Percentiles rank a stretch among this genome's conserved stretches.
These are phyloP conservation scores for Spialia ferax DNA, from an alignment of 2,888 invertebrate species.

Conservation along the genomic window DNA sequence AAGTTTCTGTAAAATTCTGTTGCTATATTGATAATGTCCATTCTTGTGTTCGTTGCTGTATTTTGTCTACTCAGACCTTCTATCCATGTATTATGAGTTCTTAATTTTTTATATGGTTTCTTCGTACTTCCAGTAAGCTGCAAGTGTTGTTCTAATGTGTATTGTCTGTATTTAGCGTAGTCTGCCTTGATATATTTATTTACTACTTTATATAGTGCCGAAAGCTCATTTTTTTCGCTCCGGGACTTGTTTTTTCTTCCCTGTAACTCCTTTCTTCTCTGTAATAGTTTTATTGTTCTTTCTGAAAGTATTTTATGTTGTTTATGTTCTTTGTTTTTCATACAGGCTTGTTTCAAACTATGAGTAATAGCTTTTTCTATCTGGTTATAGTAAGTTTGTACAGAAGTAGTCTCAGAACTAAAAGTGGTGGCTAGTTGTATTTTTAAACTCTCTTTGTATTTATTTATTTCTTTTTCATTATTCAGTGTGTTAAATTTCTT, in stretches of 20 bases:
- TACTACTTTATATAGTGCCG: neutral
- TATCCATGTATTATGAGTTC: neutral
- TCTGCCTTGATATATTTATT: conserved; percentile 1
- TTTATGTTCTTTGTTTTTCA: neutral
- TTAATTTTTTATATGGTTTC: neutral
- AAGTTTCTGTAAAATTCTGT: neutral
- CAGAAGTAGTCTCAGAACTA: neutral
- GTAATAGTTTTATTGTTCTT: neutral
- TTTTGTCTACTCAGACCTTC: neutral
- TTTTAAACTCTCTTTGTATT: conserved; percentile 32
- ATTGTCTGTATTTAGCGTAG: neutral
- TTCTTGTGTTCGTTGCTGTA: neutral
- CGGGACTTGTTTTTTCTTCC: neutral
- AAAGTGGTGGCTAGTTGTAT: neutral
- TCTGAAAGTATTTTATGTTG: neutral
- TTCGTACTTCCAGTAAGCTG: neutral
- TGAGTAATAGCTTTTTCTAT: neutral
- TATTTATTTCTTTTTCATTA: conserved; percentile 39
- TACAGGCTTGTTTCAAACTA: neutral
- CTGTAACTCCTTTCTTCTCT: conserved; percentile 4
- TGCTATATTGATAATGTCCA: neutral
- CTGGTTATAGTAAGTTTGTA: neutral
- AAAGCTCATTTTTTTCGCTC: conserved; percentile 4
- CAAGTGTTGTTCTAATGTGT: neutral
- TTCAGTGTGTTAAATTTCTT: neutral